Percentiles rank a stretch among this genome's conserved stretches.
Evolutionary conservation across 2,797 vertebrate species (phyloP).

Genomic region (Lutjanus argentimaculatus): DNA sequence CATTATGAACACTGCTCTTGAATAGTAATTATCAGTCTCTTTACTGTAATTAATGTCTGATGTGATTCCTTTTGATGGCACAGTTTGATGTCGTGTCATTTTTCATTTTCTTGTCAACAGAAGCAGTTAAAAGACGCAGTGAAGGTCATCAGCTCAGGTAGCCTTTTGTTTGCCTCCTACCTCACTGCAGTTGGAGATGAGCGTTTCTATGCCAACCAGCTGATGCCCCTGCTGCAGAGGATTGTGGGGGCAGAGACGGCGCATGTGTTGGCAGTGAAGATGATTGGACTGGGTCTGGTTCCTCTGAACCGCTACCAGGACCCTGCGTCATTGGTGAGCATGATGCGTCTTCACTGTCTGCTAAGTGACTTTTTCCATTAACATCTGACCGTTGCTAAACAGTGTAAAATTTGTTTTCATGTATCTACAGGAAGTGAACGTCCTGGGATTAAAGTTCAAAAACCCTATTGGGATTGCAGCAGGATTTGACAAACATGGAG

Average conservation of each 20-base stretch:
- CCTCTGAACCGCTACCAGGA: slow-evolving; percentile 85
- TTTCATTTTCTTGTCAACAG: slow-evolving; percentile 72
- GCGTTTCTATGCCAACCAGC: slow-evolving; percentile 86
- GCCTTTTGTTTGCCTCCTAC: slow-evolving; percentile 89
- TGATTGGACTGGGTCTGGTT: slow-evolving; percentile 87
- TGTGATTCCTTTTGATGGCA: fast-evolving
- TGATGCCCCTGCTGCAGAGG: slow-evolving; percentile 91
- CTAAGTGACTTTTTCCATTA: not conserved
- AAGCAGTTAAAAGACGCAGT: slow-evolving; percentile 87
- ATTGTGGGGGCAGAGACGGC: slow-evolving; percentile 90
- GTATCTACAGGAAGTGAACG: slow-evolving; percentile 87
- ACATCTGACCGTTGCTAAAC: not conserved
- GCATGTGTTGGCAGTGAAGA: slow-evolving; percentile 88
- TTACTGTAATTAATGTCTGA: not conserved
- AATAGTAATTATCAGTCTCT: not conserved
- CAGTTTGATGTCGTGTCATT: not conserved
- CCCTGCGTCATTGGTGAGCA: slow-evolving; percentile 88
- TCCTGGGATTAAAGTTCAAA: slow-evolving; percentile 90
- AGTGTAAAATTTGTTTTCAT: not conserved
- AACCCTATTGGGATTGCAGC: slow-evolving; percentile 96
- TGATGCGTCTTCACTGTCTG: not conserved
- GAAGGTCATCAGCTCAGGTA: slow-evolving; percentile 89
- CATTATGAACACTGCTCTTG: not conserved
- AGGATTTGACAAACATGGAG: slow-evolving; percentile 96
- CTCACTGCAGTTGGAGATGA: slow-evolving; percentile 91